These are phyloP conservation scores for Percina caprodes DNA, from an alignment of 2,113 vertebrate species.

Conservation along the genomic window DNA sequence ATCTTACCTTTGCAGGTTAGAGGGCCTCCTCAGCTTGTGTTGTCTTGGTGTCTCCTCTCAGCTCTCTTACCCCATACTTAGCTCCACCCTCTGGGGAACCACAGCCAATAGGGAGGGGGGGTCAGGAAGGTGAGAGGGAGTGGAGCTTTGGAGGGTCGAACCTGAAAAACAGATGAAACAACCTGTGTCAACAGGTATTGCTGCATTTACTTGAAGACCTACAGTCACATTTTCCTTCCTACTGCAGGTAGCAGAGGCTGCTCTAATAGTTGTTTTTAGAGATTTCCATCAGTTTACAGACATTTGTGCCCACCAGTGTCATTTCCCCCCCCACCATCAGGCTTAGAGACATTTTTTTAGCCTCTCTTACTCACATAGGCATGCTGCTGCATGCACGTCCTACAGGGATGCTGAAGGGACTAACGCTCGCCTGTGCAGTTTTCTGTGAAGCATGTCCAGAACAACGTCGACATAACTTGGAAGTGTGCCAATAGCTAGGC, in stretches of 20 bases:
- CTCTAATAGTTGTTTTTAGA: conserved; percentile 19
- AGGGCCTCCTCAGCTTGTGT: conserved; percentile 45
- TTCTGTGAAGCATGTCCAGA: neutral
- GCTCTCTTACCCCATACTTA: conserved; percentile 75
- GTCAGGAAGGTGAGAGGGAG: neutral
- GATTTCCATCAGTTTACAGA: neutral
- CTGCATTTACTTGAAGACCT: neutral
- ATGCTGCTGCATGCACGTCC: neutral
- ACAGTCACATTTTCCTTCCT: neutral
- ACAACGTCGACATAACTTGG: neutral
- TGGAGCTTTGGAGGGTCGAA: neutral
- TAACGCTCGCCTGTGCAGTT: neutral
- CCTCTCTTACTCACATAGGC: neutral
- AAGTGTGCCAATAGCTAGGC: neutral
- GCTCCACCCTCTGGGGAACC: conserved; percentile 23
- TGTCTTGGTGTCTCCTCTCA: conserved; percentile 23
- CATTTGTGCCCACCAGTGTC: neutral
- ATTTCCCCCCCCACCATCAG: neutral
- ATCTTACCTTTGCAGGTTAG: conserved; percentile 68
- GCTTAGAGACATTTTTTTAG: neutral
- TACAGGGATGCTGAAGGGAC: neutral
- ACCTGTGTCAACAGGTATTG: neutral
- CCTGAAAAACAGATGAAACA: conserved; percentile 34
- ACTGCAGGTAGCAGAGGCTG: conserved; percentile 1
- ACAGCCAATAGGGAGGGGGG: conserved; percentile 28